phyloP scores from a whole-genome alignment of 1,140 invertebrate genomes.

The Cydia strobilella region DNA sequence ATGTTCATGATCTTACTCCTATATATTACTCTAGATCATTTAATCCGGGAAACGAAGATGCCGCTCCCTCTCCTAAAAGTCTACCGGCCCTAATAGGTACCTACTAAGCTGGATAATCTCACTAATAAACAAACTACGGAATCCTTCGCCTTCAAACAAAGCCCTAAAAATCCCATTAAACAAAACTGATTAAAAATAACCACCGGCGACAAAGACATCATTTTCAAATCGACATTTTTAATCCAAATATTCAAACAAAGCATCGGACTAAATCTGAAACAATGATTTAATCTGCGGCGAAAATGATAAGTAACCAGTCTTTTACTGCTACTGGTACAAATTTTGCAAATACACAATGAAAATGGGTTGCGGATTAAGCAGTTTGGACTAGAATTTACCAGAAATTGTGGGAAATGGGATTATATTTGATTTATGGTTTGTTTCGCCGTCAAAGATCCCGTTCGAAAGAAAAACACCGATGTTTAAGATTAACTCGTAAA shows the following conservation, averaged over 20 bases:
- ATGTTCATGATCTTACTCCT: no score
- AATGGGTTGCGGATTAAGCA: background rate
- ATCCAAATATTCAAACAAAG: background rate
- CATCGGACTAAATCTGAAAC: background rate
- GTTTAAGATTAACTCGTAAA: background rate
- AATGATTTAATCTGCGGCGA: background rate
- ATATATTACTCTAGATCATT: background rate
- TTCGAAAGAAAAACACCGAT: background rate
- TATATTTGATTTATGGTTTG: conserved; percentile 12
- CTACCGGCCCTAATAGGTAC: background rate
- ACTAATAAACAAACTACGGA: background rate
- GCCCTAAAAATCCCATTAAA: background rate
- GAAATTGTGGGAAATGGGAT: background rate
- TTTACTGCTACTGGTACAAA: conserved; percentile 16
- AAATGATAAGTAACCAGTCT: background rate
- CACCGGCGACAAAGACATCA: background rate
- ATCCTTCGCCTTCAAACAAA: background rate
- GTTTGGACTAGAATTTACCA: background rate
- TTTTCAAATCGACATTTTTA: background rate
- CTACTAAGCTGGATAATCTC: background rate
- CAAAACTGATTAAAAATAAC: background rate
- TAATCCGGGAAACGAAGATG: conserved; percentile 3
- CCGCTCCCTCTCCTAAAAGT: background rate
- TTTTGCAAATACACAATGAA: conserved; percentile 3
- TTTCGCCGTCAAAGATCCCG: background rate